Conservation (phyloP, 92 coral and sea anemone genomes). For the Plumapathes pennacea region DNA sequence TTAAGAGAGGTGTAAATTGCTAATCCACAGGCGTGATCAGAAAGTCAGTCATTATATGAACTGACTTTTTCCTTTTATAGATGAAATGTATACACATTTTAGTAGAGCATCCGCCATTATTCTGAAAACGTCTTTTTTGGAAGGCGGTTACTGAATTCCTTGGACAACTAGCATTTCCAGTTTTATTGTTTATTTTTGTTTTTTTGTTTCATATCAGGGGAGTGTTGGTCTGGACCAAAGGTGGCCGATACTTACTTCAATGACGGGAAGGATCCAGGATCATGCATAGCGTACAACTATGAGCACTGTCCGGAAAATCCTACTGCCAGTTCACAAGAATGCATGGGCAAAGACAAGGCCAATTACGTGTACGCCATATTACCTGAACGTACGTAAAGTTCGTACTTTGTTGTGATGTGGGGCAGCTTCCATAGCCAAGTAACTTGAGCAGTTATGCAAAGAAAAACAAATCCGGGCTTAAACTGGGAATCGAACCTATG, state of each 20-base stretch:
- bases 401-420: background rate
- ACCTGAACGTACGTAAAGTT: conserved; percentile 10
- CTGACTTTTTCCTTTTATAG: background rate
- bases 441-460: too few relatives aligned
- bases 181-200: background rate
- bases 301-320: conserved; percentile 30
- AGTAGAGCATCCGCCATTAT: background rate
- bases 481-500: too few relatives aligned
- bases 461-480: too few relatives aligned
- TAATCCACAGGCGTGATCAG: too few relatives aligned
- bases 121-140: too few relatives aligned
- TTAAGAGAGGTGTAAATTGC: background rate
- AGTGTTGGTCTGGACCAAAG: conserved; percentile 55
- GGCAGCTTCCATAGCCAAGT: too few relatives aligned
- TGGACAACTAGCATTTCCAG: too few relatives aligned
- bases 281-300: conserved; percentile 38
- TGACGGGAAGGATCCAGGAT: conserved; percentile 1
- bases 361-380: conserved; percentile 43
- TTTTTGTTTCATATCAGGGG: conserved; percentile 18
- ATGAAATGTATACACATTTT: background rate
- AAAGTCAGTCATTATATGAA: too few relatives aligned
- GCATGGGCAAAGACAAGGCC: conserved; percentile 16
- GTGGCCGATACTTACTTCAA: conserved; percentile 5
- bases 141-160: too few relatives aligned
- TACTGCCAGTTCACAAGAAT: conserved; percentile 9